These are phyloP conservation scores for Mormyrus iriodes DNA, from an alignment of 2,113 vertebrate species.

Conservation along the genomic window DNA sequence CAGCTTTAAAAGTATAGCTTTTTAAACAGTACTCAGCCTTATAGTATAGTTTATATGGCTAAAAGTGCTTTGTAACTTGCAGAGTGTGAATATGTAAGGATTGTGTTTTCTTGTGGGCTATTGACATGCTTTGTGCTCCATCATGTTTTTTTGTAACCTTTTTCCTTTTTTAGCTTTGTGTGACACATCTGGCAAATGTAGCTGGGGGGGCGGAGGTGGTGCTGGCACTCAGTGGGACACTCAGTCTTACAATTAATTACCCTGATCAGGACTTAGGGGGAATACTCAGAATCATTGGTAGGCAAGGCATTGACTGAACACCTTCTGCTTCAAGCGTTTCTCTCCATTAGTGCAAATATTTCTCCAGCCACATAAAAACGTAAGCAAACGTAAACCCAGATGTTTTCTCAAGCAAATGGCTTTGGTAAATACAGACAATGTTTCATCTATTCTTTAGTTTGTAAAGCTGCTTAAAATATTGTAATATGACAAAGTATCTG, in stretches of 20 bases:
- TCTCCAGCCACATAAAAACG: background rate
- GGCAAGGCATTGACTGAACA: background rate
- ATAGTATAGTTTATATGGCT: background rate
- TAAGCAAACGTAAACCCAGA: background rate
- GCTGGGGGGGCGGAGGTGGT: background rate
- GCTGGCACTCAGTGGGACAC: background rate
- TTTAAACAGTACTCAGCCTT: background rate
- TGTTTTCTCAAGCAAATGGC: background rate
- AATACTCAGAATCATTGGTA: background rate
- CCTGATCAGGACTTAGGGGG: background rate
- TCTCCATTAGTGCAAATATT: background rate
- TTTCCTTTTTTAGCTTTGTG: background rate
- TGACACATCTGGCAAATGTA: background rate
- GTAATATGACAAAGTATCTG: background rate
- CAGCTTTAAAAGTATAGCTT: background rate
- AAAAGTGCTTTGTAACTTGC: background rate
- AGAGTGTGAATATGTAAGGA: background rate
- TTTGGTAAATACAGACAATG: background rate
- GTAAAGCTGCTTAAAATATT: background rate
- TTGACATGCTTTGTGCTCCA: background rate
- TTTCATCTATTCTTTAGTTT: background rate
- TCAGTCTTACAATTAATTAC: background rate
- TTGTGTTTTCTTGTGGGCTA: background rate
- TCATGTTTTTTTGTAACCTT: background rate
- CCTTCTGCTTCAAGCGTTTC: background rate